phyloP scores from a whole-genome alignment of 2,113 vertebrate genomes.

The Tichodroma muraria region DNA sequence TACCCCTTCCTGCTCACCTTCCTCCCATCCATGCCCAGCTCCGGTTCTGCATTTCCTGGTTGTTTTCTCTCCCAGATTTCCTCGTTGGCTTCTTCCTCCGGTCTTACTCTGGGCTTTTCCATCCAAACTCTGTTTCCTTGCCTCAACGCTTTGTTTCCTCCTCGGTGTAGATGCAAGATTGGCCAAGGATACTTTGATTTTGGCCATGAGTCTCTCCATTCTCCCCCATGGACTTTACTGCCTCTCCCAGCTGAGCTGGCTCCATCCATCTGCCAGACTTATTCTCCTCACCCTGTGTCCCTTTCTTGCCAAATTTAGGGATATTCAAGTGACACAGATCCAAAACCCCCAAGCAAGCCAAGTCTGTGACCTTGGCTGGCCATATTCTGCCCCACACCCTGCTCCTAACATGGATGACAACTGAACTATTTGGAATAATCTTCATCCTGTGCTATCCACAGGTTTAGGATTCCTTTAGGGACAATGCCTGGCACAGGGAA shows the following conservation, averaged over 20 bases:
- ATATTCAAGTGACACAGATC: background rate
- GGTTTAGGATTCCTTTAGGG: background rate
- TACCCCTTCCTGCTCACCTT: background rate
- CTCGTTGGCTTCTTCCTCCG: background rate
- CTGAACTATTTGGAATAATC: background rate
- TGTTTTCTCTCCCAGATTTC: background rate
- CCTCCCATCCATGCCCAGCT: background rate
- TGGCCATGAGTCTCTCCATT: background rate
- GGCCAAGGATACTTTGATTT: background rate
- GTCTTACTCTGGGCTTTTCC: background rate
- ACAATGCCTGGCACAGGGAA: background rate
- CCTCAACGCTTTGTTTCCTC: background rate
- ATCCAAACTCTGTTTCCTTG: background rate
- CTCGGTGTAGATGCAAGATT: accelerated
- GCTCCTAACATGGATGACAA: background rate
- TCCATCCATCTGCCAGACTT: background rate
- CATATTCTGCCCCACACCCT: background rate
- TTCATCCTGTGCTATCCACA: background rate
- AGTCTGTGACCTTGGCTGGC: background rate
- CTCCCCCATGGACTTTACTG: background rate
- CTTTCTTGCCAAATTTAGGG: background rate
- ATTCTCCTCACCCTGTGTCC: background rate
- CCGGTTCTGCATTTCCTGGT: background rate
- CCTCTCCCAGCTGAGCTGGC: background rate
- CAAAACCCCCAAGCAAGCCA: background rate